Evolutionary conservation across 35 echinoderm and acorn worm genomes (phyloP).

Genomic region (Eucidaris tribuloides): DNA sequence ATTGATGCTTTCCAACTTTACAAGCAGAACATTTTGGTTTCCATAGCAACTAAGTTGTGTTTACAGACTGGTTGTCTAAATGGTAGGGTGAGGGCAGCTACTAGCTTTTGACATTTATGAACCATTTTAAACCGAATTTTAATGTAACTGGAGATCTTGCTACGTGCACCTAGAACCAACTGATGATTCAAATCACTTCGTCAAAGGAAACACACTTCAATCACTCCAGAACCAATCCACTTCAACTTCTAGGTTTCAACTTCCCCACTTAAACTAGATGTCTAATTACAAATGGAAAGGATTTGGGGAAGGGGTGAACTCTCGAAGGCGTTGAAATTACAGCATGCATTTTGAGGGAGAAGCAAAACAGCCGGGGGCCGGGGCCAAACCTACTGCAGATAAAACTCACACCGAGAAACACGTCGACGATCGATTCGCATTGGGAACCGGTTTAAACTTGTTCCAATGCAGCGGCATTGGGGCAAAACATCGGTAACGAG

Average conservation of each 20-base stretch:
- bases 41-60: too few relatives aligned
- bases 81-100: too few relatives aligned
- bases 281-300: background rate
- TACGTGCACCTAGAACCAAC: too few relatives aligned
- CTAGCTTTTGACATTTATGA: too few relatives aligned
- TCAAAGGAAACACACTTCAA: background rate
- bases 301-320: background rate
- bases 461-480: conserved; percentile 29
- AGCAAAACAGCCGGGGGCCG: background rate
- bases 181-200: too few relatives aligned
- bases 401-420: background rate
- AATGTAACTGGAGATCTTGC: too few relatives aligned
- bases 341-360: too few relatives aligned
- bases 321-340: background rate
- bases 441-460: conserved; percentile 1
- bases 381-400: background rate
- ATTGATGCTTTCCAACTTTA: too few relatives aligned
- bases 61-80: too few relatives aligned
- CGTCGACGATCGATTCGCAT: background rate
- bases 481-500: conserved; percentile 72
- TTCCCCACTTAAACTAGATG: background rate
- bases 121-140: too few relatives aligned
- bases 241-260: background rate
- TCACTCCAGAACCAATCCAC: background rate
- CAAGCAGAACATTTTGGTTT: too few relatives aligned